Base-by-base conservation (phyloP, 64 coral and sea anemone species). In the Orbicella faveolata region DNA sequence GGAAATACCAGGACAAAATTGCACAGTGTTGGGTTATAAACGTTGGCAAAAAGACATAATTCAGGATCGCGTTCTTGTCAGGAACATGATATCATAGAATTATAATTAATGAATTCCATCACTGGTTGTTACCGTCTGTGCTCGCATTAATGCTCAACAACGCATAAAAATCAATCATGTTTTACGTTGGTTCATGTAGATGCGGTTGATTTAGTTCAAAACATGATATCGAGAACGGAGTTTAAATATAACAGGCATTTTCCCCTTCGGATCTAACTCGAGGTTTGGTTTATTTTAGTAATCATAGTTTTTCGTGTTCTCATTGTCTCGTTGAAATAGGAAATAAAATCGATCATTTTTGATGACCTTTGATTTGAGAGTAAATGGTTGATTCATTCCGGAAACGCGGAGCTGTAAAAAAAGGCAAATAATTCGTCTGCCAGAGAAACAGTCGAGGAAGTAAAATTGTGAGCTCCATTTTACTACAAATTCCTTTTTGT, bases 301-400 rank as follows among this genome's bases (percentile, higher is more conserved):
- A 14, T 59, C 55, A 59, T 59, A 0, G 10, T 16, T 59, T 59
- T 9, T 70, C 0, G 2, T 67, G 0, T 16, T 51, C 21, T 52
- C 23, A 52, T 85, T 70, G 63, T 30, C 5, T 85, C 26, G 37
- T 72, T 73, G 35, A 85, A 33, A 44, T 48, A 72, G 23, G 20
- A 85, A 85, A 85, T 70, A 65, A 85, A 85, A 85, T 66, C 25
- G 17, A 64, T 69, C 19, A 36, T 72, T 51, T 84, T 64, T 84
- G 18, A 72, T 85, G 82, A 72, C 63, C 82, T 72, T 52, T 85
- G 64, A 85, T 65, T 70, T 70, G 67, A 70, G 25, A 39, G 82
- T 41, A 72, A 70, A 73, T 39, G 19, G 61, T 83, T 44, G 67
- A 44, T 83, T 9, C 30, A 26, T 18, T 62, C 79, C 79, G 79